phyloP scores from a whole-genome alignment of 2,888 invertebrate species.

The Chrysina gloriosa region DNA sequence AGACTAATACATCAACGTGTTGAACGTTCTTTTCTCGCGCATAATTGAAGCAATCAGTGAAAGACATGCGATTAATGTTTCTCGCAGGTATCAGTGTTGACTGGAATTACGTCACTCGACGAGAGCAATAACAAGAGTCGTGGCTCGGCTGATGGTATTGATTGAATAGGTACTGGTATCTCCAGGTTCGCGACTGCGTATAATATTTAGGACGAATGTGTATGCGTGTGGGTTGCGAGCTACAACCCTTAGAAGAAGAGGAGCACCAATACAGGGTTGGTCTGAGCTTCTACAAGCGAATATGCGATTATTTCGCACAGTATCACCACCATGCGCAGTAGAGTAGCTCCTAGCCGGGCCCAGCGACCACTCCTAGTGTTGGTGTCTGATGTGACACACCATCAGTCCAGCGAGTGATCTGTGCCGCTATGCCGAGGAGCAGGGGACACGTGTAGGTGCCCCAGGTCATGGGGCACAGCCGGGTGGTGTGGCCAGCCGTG shows the following conservation, averaged over 20 bases:
- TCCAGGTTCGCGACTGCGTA: slow-evolving; percentile 67
- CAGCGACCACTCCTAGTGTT: slow-evolving; percentile 65
- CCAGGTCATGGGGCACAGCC: slow-evolving; percentile 66
- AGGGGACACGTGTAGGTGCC: slow-evolving; percentile 67
- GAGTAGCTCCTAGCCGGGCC: slow-evolving; percentile 59
- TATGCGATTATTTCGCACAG: slow-evolving; percentile 62
- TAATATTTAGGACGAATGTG: slow-evolving; percentile 53
- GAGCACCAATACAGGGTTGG: slow-evolving; percentile 50
- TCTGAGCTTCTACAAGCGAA: slow-evolving; percentile 48
- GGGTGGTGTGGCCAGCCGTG: slow-evolving; percentile 70
- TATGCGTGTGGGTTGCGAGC: slow-evolving; percentile 59
- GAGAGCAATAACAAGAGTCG: slow-evolving; percentile 58
- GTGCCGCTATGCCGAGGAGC: slow-evolving; percentile 62
- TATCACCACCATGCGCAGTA: slow-evolving; percentile 62
- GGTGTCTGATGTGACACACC: slow-evolving; percentile 63
- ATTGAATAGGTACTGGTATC: slow-evolving; percentile 64
- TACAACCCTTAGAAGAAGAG: slow-evolving; percentile 65
- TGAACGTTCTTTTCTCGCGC: slow-evolving; percentile 49
- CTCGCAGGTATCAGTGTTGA: slow-evolving; percentile 59
- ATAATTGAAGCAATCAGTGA: slow-evolving; percentile 53
- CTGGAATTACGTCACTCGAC: slow-evolving; percentile 61
- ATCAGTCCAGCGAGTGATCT: slow-evolving; percentile 60
- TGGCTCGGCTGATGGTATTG: slow-evolving; percentile 60
- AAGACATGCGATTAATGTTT: slow-evolving; percentile 53
- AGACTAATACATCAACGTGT: slow-evolving; percentile 42